Percentiles rank a stretch among this genome's conserved stretches.
phyloP scores from a whole-genome alignment of 2,888 invertebrate species.

The Nephrotoma guestfalica region DNA sequence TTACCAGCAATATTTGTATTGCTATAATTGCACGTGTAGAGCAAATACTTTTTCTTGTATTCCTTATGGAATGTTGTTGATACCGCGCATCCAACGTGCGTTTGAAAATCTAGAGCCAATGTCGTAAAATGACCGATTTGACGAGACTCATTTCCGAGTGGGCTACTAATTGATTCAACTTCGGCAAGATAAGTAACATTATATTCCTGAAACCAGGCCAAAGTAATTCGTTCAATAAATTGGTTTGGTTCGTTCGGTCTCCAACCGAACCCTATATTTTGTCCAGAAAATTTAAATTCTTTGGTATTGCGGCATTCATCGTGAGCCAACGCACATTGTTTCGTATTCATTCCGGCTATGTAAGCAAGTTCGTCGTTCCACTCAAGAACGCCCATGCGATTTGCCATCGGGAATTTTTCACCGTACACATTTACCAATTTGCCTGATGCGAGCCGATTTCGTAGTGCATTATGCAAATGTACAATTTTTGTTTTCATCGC shows the following conservation, averaged over 20 bases:
- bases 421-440: not conserved
- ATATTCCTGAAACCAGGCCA: not conserved
- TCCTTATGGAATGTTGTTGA: not conserved
- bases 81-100: not conserved
- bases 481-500: not conserved
- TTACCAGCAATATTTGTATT: not conserved
- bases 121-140: not conserved
- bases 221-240: not conserved
- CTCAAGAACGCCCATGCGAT: not conserved
- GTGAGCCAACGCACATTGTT: not conserved
- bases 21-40: not conserved
- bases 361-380: not conserved
- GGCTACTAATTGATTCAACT: not conserved
- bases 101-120: not conserved
- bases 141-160: not conserved
- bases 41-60: not conserved
- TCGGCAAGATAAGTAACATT: not conserved
- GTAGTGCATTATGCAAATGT: not conserved
- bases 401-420: not conserved
- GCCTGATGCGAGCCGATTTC: not conserved
- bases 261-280: not conserved
- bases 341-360: not conserved
- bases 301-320: not conserved
- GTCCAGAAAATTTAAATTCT: not conserved
- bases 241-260: not conserved